Evolutionary conservation across 2,797 vertebrate genomes (phyloP), one percentile per base, ranked within the genome.

Genomic region (Spea hammondii): DNA sequence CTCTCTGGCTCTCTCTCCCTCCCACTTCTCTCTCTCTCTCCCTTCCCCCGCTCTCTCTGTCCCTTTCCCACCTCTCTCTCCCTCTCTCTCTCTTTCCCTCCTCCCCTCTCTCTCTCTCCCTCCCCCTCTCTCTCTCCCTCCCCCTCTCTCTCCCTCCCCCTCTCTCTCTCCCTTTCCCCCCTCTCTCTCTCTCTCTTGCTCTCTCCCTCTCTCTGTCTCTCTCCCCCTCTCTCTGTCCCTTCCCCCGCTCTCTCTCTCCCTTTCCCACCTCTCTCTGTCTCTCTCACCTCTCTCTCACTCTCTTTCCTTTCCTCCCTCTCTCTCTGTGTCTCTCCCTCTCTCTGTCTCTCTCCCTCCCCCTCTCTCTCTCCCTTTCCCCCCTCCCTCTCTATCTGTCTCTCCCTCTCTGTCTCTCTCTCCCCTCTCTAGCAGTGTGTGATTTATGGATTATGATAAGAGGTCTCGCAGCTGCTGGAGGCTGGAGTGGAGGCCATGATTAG

Each of bases 371-470:
- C 3, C 53, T 17, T 17, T 1, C 17, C 17, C 17, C 17, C 17
- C 1, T 2, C 3, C 53, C 3, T 55, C 53, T 55, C 53, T 5
- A 0, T n/a, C 5, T 68, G 51, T 68, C 45, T 76, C 65, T 14
- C n/a, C 4, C 53, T 48, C 6, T 64, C 55, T 51, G 48, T 51
- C 70, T 57, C 44, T n/a, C 54, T 8, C 5, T 17, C 53, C 13
- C 8, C 54, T 48, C 12, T 70, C 11, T 66, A 49, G 54, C 57
- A 69, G 7, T 47, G 54, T 54, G 44, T 78, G 76, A 79, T 79
- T 79, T 74, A 79, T 74, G 66, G 55, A 74, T 70, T 74, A 74
- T 48, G 49, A 68, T 74, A 74, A 68, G 55, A 60, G 45, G 32
- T 11, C 72, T 70, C 51, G 6, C 72, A 74, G 72, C 55, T 74